Percentiles rank a stretch among this genome's conserved stretches.
These are phyloP conservation scores for Delichon dasypus DNA, from an alignment of 2,797 vertebrate species.

Conservation along the genomic window DNA sequence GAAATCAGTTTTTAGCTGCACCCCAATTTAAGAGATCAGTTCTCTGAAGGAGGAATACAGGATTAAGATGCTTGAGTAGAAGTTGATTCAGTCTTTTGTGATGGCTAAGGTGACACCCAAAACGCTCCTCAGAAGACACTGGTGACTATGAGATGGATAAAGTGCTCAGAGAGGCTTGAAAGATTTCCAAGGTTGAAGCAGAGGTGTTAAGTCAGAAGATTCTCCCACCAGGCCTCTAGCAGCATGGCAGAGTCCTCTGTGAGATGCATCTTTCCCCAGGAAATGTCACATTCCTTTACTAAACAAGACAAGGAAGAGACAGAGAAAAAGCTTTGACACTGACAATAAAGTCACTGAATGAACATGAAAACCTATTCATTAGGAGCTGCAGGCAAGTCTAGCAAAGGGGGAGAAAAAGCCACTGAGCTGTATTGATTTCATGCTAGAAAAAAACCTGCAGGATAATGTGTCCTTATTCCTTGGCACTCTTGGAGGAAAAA, in stretches of 20 bases:
- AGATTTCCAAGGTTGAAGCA: conserved; percentile 32
- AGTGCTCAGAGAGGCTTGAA: conserved; percentile 2
- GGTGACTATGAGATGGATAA: background rate
- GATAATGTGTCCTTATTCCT: background rate
- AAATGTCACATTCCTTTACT: conserved; percentile 41
- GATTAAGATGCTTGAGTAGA: background rate
- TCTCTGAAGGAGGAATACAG: background rate
- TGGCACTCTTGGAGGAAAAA: background rate
- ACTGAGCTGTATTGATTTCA: background rate
- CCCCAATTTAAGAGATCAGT: background rate
- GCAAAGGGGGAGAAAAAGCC: background rate
- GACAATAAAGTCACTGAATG: background rate
- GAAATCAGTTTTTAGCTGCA: background rate
- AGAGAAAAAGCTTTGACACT: conserved; percentile 45
- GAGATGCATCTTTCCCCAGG: conserved; percentile 29
- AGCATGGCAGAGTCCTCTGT: conserved; percentile 18
- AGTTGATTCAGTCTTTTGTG: background rate
- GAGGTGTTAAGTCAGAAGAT: conserved; percentile 22
- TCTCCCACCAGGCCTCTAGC: conserved; percentile 43
- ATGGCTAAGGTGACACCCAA: conserved; percentile 21
- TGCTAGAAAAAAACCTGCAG: background rate
- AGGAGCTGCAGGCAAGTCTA: background rate
- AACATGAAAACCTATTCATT: background rate
- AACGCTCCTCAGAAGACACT: conserved; percentile 19
- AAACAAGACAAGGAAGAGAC: conserved; percentile 46